phyloP scores from a whole-genome alignment of 2,797 vertebrate genomes.

The Takifugu rubripes region DNA sequence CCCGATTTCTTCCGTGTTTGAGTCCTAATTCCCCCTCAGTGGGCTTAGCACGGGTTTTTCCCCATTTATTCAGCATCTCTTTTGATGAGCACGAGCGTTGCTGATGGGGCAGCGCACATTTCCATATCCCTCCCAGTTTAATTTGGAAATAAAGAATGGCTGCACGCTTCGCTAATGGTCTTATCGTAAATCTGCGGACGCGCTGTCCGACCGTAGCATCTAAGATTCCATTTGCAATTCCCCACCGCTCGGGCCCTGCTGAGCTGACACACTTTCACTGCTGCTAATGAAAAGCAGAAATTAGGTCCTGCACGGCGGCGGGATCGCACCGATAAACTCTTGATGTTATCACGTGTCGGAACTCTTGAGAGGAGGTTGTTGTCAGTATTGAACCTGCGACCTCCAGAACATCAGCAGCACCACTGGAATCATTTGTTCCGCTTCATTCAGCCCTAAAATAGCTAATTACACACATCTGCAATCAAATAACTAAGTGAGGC shows the following conservation, averaged over 20 bases:
- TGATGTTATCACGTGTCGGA: not conserved
- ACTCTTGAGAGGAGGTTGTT: too few species aligned
- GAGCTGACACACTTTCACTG: slow-evolving; percentile 40
- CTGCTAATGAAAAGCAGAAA: slow-evolving; percentile 30
- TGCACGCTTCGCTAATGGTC: slow-evolving; percentile 27
- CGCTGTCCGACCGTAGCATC: slow-evolving; percentile 26
- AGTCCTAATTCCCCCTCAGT: slow-evolving; percentile 8
- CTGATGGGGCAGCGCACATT: slow-evolving; percentile 12
- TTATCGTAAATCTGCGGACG: slow-evolving; percentile 32
- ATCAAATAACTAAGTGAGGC: too few species aligned
- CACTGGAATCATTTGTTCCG: not conserved
- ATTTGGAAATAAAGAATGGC: slow-evolving; percentile 12
- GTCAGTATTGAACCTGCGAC: too few species aligned
- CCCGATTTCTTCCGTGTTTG: slow-evolving; percentile 9
- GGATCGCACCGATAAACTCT: not conserved
- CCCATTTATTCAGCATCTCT: slow-evolving; percentile 19
- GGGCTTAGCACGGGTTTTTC: not conserved
- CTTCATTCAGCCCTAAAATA: too few species aligned
- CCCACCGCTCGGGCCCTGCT: slow-evolving; percentile 32
- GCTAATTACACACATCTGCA: too few species aligned
- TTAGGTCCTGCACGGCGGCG: slow-evolving; percentile 9
- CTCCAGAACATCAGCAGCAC: not conserved
- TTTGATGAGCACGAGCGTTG: slow-evolving; percentile 24
- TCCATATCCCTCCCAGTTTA: slow-evolving; percentile 22
- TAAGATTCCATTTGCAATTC: slow-evolving; percentile 24